Evolutionary conservation across 2,888 invertebrate genomes (phyloP).

Genomic region (Drosophila subsilvestris): DNA sequence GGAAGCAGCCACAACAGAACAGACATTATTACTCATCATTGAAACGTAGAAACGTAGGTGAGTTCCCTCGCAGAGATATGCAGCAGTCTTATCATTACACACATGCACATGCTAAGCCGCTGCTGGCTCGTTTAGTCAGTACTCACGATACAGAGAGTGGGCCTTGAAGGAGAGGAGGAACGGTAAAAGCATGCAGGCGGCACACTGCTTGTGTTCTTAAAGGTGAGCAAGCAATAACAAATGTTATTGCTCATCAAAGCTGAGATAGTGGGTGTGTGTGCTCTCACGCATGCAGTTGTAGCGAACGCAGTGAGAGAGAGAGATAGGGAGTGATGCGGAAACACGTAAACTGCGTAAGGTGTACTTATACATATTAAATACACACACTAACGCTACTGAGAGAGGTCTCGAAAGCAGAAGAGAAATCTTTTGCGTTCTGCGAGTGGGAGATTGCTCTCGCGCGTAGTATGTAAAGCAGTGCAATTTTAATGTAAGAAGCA

Average conservation of each 20-base stretch:
- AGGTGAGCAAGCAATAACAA: neutral
- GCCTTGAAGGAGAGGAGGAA: neutral
- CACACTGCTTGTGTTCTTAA: neutral
- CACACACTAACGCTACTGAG: neutral
- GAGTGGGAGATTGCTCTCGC: neutral
- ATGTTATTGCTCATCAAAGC: neutral
- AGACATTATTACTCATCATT: conserved; percentile 18
- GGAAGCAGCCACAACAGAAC: conserved; percentile 7
- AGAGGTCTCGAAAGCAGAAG: too few species aligned
- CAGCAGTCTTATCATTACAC: neutral
- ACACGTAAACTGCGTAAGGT: too few species aligned
- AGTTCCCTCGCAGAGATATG: neutral
- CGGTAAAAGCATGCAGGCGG: neutral
- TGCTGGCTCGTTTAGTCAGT: neutral
- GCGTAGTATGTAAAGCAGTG: neutral
- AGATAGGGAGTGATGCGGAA: neutral
- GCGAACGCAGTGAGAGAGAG: neutral
- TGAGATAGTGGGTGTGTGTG: neutral
- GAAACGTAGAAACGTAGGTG: conserved; percentile 5
- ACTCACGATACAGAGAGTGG: neutral
- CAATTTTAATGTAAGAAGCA: neutral
- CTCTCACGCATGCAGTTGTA: neutral
- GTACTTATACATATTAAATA: too few species aligned
- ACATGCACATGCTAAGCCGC: neutral
- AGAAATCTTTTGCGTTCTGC: neutral